A percentile compares a stretch with the other conserved stretches of the same genome.
Conservation (phyloP, 2,888 invertebrate genomes). For the Apotomis betuletana region DNA sequence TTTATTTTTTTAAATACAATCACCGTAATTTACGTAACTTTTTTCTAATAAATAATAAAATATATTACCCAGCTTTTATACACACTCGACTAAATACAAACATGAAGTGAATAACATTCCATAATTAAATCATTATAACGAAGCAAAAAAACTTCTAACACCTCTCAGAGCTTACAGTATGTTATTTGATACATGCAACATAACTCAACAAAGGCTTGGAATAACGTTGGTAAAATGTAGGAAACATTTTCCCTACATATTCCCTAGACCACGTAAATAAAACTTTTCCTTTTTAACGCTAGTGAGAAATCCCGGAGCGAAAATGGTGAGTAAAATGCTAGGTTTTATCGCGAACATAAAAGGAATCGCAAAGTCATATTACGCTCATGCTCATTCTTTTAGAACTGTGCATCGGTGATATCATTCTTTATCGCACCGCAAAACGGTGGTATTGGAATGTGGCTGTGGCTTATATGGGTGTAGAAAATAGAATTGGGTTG, state of each 20-base stretch:
- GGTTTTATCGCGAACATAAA: slow-evolving; percentile 12
- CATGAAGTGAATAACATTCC: neutral
- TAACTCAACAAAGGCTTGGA: neutral
- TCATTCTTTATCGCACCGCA: slow-evolving; percentile 9
- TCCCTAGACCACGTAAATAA: slow-evolving; percentile 13
- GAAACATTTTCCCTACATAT: slow-evolving; percentile 11
- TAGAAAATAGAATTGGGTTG: too few species aligned
- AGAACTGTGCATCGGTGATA: slow-evolving; percentile 2
- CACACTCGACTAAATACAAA: too few species aligned
- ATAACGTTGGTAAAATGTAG: neutral
- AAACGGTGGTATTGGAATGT: neutral
- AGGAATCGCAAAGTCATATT: slow-evolving; percentile 14
- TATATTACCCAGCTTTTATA: too few species aligned
- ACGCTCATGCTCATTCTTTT: slow-evolving; percentile 6
- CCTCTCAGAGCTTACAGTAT: neutral
- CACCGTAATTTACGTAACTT: too few species aligned
- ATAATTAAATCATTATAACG: too few species aligned
- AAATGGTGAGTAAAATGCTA: slow-evolving; percentile 23
- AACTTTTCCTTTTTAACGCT: slow-evolving; percentile 22
- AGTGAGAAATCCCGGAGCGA: neutral
- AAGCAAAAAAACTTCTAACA: neutral
- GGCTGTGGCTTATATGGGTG: neutral
- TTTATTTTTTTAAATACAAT: too few species aligned
- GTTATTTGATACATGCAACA: slow-evolving; percentile 1
- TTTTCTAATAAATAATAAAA: too few species aligned